phyloP scores from a whole-genome alignment of 2,888 invertebrate species.

The Sicus ferrugineus region DNA sequence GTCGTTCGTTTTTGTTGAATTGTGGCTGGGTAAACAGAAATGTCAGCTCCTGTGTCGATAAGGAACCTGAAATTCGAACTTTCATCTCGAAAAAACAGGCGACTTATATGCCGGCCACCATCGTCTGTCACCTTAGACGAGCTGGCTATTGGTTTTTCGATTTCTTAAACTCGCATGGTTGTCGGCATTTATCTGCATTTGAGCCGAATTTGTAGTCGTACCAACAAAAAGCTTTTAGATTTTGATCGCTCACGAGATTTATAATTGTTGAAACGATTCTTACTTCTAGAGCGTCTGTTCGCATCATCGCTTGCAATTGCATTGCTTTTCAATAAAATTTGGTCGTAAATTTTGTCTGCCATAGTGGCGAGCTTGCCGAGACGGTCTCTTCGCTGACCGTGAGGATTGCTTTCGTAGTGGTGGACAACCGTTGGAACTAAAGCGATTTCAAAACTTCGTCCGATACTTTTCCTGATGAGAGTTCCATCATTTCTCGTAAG shows the following conservation, averaged over 20 bases:
- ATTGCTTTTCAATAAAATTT: no score
- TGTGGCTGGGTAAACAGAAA: constrained; percentile 1
- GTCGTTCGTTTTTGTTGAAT: constrained; percentile 1
- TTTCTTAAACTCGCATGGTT: not conserved
- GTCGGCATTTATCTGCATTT: not conserved
- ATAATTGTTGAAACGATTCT: not conserved
- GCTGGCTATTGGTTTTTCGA: constrained; percentile 6
- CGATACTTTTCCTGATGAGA: not conserved
- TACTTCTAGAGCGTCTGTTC: not conserved
- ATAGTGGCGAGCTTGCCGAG: not conserved
- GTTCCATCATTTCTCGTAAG: no score
- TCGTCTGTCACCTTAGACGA: constrained; percentile 14
- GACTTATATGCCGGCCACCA: constrained; percentile 1
- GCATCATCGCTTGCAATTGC: no score
- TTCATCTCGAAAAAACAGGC: constrained; percentile 15
- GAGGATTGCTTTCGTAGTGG: constrained; percentile 1
- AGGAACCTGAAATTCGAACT: constrained; percentile 7
- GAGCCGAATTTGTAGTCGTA: not conserved
- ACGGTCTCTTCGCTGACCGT: not conserved
- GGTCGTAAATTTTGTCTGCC: constrained; percentile 18
- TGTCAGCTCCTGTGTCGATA: not conserved
- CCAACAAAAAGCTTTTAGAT: not conserved
- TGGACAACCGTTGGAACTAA: not conserved
- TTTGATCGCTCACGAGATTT: not conserved
- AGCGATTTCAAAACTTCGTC: not conserved